A percentile compares a stretch with the other conserved stretches of the same genome.
Evolutionary conservation across 2,113 vertebrate species (phyloP).

Genomic region (Clarias batrachus): DNA sequence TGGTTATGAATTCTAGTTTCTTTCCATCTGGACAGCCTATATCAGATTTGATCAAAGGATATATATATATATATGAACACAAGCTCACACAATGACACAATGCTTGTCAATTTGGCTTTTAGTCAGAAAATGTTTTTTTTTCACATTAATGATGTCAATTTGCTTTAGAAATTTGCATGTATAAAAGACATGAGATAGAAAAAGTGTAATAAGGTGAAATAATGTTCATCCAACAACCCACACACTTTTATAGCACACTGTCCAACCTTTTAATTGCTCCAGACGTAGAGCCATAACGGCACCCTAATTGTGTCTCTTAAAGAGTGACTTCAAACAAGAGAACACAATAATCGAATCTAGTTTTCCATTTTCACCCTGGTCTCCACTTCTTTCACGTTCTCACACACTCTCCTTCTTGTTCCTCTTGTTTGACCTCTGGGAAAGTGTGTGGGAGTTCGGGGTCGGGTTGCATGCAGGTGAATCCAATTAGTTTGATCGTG

Average conservation of each 20-base stretch:
- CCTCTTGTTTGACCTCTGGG: conserved; percentile 48
- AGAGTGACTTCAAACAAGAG: conserved; percentile 69
- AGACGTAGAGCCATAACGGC: conserved; percentile 70
- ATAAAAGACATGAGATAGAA: conserved; percentile 38
- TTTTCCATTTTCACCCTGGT: conserved; percentile 52
- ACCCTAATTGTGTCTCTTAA: conserved; percentile 74
- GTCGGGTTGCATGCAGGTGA: conserved; percentile 65
- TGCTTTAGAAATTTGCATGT: background rate
- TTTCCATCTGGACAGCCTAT: conserved; percentile 95
- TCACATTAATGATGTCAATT: background rate
- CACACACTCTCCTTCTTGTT: conserved; percentile 37
- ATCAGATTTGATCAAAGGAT: conserved; percentile 50
- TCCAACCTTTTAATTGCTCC: conserved; percentile 71
- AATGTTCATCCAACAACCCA: conserved; percentile 58
- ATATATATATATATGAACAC: background rate
- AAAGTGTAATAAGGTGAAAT: conserved; percentile 54
- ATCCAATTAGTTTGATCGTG: conserved; percentile 66
- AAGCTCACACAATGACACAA: background rate
- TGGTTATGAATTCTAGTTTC: conserved; percentile 97
- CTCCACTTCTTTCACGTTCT: background rate
- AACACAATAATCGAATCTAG: conserved; percentile 64
- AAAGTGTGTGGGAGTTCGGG: conserved; percentile 52
- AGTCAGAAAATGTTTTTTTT: background rate
- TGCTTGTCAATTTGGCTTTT: background rate
- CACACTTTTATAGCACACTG: conserved; percentile 70